phyloP scores from a whole-genome alignment of 2,113 vertebrate species.

The Nothobranchius furzeri region DNA sequence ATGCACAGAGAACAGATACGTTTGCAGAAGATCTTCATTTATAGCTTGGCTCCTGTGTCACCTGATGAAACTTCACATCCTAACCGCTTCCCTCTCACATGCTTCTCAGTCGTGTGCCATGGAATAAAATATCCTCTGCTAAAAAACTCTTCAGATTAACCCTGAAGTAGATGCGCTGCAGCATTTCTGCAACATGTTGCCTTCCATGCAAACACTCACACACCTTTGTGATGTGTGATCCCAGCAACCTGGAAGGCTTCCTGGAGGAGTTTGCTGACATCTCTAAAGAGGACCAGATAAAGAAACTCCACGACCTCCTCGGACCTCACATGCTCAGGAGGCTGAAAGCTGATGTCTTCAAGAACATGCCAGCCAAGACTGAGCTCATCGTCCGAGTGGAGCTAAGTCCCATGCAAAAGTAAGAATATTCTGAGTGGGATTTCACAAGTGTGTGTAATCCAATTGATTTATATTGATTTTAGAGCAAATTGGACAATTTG shows the following conservation, averaged over 20 bases:
- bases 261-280: constrained; percentile 99
- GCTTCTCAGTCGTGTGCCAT: too few species aligned
- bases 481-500: too few species aligned
- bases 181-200: too few species aligned
- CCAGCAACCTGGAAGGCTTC: constrained; percentile 97
- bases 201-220: not conserved
- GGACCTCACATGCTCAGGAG: constrained; percentile 97
- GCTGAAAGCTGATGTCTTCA: constrained; percentile 95
- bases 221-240: not conserved
- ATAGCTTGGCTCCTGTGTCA: too few species aligned
- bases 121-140: too few species aligned
- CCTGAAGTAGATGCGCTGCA: too few species aligned
- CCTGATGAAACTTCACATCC: too few species aligned
- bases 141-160: too few species aligned
- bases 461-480: too few species aligned
- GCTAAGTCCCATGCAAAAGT: constrained; percentile 99
- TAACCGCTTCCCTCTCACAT: too few species aligned
- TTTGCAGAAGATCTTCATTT: too few species aligned
- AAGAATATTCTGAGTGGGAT: not conserved
- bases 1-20: not conserved
- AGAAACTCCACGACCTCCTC: constrained; percentile 95
- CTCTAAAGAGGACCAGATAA: constrained; percentile 99
- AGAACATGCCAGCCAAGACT: constrained; percentile 98
- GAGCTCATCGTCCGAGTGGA: constrained; percentile 97
- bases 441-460: not conserved